Base-by-base conservation (phyloP, 2,888 invertebrate genomes). In the Deladenus siricidicola region DNA sequence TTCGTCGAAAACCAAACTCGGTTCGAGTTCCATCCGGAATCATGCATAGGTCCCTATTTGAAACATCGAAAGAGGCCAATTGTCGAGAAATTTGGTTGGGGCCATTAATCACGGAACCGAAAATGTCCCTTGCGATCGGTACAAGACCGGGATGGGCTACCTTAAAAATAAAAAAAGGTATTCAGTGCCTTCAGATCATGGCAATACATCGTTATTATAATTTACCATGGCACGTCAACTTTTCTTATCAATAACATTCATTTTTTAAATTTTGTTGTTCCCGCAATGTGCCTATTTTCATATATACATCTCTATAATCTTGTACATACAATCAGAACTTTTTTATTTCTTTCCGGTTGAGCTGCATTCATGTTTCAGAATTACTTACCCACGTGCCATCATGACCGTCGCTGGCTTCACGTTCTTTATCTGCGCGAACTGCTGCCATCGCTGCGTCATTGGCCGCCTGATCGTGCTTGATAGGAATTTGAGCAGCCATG, bases 331-430 rank as follows among this genome's bases (percentile, higher is more conserved):
- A n/a, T n/a, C n/a, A n/a, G n/a, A n/a, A n/a, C n/a, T n/a, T n/a
- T n/a, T n/a, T n/a, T n/a, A n/a, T n/a, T n/a, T n/a, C n/a, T n/a
- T n/a, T n/a, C n/a, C n/a, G n/a, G n/a, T n/a, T n/a, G n/a, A n/a
- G n/a, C n/a, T n/a, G n/a, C n/a, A n/a, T n/a, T n/a, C n/a, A n/a
- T n/a, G n/a, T n/a, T n/a, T n/a, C n/a, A n/a, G n/a, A n/a, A n/a
- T n/a, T n/a, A n/a, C n/a, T n/a, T n/a, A 53, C 53, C 53, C 87
- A 84, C 70, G 87, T 86, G 1, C 87, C 87, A 73, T 86, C 86
- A 0, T 85, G 84, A 57, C 65, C 80, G 51, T 79, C 80, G 29
- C 72, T 69, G 6, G 75, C 78, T 67, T 80, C 80, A 4, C 76
- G 69, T 50, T 76, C 74, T 67, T 80, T 80, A 47, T 77, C 80